Percentiles rank a stretch among this genome's conserved stretches.
These are phyloP conservation scores for Amphiura filiformis DNA, from an alignment of 35 echinoderm and acorn worm genomes.

Conservation along the genomic window DNA sequence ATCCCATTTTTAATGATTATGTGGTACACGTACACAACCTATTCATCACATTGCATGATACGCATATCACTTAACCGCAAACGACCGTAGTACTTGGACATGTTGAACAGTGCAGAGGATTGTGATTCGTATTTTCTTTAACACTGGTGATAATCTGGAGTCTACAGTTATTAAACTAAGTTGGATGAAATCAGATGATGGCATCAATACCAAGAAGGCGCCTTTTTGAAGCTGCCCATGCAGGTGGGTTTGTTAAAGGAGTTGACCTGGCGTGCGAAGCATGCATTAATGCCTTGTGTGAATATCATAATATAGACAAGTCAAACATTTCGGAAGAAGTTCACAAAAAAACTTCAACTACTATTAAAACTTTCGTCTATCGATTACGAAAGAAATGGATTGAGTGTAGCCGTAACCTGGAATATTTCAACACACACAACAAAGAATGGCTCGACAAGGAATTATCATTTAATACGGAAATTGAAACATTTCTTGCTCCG, in stretches of 20 bases:
- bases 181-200: not conserved
- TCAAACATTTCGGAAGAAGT: not conserved
- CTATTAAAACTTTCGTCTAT: not conserved
- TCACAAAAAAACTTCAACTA: not conserved
- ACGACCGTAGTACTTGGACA: no score
- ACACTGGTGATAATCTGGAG: not conserved
- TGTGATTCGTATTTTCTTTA: not conserved
- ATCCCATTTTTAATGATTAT: not conserved
- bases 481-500: not conserved
- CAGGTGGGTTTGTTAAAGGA: not conserved
- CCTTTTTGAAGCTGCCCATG: not conserved
- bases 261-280: not conserved
- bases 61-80: not conserved
- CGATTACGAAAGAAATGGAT: not conserved
- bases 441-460: not conserved
- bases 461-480: not conserved
- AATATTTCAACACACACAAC: not conserved
- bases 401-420: not conserved
- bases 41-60: not conserved
- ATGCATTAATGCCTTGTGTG: not conserved
- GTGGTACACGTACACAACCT: not conserved
- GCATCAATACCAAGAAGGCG: not conserved
- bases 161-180: no score
- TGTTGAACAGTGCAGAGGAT: not conserved
- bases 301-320: not conserved